Conservation (phyloP, 2,797 vertebrate species). For the Pseudochirops cupreus region DNA sequence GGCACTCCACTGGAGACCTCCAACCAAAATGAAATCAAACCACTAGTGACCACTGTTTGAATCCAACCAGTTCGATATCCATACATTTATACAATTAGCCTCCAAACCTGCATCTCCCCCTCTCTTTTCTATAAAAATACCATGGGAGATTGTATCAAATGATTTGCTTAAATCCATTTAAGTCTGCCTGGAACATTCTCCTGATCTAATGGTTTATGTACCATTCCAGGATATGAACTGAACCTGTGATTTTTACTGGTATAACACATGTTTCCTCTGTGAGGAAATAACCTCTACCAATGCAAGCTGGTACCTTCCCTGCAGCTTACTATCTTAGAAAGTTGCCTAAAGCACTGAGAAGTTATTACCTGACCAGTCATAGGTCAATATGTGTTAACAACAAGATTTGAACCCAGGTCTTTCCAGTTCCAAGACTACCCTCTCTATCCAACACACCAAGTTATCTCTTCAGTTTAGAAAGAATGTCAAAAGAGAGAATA, state of each 20-base stretch:
- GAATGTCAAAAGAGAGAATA: not conserved
- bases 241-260: not conserved
- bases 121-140: not conserved
- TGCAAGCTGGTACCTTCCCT: not conserved
- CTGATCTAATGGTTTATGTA: no score
- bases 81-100: not conserved
- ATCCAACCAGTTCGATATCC: not conserved
- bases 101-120: not conserved
- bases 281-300: no score
- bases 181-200: not conserved
- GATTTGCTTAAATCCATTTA: not conserved
- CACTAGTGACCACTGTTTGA: not conserved
- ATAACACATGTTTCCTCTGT: not conserved
- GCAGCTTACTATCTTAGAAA: not conserved
- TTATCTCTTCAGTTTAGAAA: not conserved
- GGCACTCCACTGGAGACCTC: not conserved
- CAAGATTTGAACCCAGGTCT: not conserved
- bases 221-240: not conserved
- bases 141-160: not conserved
- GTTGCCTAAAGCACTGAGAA: not conserved
- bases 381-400: not conserved
- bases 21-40: not conserved
- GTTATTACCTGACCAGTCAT: not conserved
- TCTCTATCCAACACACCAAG: not conserved
- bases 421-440: not conserved